phyloP scores from a whole-genome alignment of 2,797 vertebrate genomes.

The Lacerta agilis region DNA sequence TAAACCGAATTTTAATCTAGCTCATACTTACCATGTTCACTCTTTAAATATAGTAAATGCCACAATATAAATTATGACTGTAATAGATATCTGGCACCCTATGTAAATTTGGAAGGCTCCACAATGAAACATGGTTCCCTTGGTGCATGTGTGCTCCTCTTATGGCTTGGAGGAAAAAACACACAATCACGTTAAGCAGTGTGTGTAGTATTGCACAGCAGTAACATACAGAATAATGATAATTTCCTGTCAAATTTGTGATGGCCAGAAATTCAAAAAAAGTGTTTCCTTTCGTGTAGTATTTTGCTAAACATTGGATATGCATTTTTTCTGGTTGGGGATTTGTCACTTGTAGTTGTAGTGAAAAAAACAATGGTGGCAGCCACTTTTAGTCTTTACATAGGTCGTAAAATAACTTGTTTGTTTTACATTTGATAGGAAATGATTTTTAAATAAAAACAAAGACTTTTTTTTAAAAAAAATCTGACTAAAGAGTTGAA shows the following conservation, averaged over 20 bases:
- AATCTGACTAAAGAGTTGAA: neutral
- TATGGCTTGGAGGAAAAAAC: neutral
- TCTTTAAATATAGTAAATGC: neutral
- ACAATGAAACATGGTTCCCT: neutral
- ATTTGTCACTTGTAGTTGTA: neutral
- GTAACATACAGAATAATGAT: neutral
- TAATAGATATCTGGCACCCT: neutral
- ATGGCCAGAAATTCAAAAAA: neutral
- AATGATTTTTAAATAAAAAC: neutral
- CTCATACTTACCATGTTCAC: neutral
- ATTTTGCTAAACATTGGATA: neutral
- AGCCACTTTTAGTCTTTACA: neutral
- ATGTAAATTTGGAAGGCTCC: neutral
- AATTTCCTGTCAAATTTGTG: neutral
- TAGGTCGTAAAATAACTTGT: neutral
- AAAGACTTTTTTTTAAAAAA: neutral
- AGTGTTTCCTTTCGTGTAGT: neutral
- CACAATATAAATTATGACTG: neutral
- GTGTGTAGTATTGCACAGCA: neutral
- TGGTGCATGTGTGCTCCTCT: neutral
- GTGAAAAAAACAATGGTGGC: neutral
- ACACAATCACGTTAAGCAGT: neutral
- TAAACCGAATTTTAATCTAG: too few relatives aligned
- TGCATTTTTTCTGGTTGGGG: neutral
- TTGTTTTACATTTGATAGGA: neutral